Percentiles rank a stretch among this genome's conserved stretches.
Conservation (phyloP, 2,888 invertebrate species). For the Andrena fulva region DNA sequence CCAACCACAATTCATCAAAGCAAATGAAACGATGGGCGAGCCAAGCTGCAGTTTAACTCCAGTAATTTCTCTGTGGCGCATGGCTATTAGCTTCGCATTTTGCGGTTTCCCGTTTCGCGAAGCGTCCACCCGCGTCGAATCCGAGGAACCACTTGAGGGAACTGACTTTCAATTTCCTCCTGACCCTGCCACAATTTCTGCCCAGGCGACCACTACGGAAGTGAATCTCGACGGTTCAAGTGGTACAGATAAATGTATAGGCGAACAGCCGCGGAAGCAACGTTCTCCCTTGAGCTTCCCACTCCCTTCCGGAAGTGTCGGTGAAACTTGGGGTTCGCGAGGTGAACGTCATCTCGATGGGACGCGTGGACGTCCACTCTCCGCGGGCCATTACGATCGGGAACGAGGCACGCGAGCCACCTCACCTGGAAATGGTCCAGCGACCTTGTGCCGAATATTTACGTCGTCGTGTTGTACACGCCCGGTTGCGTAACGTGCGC, state of each 20-base stretch:
- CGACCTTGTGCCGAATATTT: slow-evolving; percentile 80
- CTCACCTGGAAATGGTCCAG: slow-evolving; percentile 67
- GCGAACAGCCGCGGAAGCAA: background rate
- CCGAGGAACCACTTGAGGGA: too few relatives aligned
- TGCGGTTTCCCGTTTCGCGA: too few relatives aligned
- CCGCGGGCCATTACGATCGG: background rate
- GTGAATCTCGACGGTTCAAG: background rate
- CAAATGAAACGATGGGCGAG: too few relatives aligned
- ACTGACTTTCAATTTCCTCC: too few relatives aligned
- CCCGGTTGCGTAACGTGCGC: slow-evolving; percentile 56
- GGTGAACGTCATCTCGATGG: background rate
- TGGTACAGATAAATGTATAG: background rate
- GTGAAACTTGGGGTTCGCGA: background rate
- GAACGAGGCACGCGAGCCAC: slow-evolving; percentile 35
- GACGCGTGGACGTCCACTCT: background rate
- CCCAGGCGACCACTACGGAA: background rate
- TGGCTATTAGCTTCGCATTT: too few relatives aligned
- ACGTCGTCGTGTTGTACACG: slow-evolving; percentile 55
- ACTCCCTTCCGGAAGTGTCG: too few relatives aligned
- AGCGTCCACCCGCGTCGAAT: too few relatives aligned
- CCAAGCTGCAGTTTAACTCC: too few relatives aligned
- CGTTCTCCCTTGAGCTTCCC: background rate
- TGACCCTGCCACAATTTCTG: too few relatives aligned
- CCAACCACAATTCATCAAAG: too few relatives aligned
- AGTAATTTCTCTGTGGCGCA: too few relatives aligned